These are phyloP conservation scores for Potamarius usumacintae DNA, from an alignment of 2,113 vertebrate genomes.

Conservation along the genomic window DNA sequence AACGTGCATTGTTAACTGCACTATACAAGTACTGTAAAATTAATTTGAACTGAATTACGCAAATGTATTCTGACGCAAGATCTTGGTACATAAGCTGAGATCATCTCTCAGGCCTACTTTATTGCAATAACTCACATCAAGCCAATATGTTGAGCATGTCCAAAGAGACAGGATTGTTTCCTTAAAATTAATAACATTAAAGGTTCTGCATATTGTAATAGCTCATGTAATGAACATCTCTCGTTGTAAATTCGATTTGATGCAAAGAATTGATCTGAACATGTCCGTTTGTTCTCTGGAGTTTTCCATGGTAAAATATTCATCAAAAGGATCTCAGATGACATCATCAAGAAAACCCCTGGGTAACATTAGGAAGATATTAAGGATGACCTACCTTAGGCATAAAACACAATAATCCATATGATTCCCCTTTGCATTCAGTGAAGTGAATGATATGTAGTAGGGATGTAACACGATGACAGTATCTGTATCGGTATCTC, in stretches of 20 bases:
- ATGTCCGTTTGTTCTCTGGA: constrained; percentile 24
- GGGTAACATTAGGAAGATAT: constrained; percentile 53
- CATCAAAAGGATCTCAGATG: constrained; percentile 48
- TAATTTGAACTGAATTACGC: neutral
- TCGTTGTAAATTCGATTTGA: constrained; percentile 17
- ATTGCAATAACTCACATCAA: neutral
- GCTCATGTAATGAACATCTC: constrained; percentile 51
- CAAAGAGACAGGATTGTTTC: constrained; percentile 38
- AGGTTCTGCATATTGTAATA: constrained; percentile 8
- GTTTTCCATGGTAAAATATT: constrained; percentile 18
- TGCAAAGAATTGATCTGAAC: constrained; percentile 28
- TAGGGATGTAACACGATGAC: neutral
- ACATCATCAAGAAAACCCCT: constrained; percentile 49
- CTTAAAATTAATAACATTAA: constrained; percentile 44
- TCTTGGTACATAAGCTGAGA: constrained; percentile 25
- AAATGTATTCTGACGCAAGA: constrained; percentile 30
- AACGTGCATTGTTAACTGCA: neutral
- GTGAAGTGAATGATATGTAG: constrained; percentile 26
- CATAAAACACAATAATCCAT: constrained; percentile 41
- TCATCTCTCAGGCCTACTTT: constrained; percentile 25
- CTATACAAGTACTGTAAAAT: no score
- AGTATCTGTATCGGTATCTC: neutral
- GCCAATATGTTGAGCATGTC: constrained; percentile 14
- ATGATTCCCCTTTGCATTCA: constrained; percentile 41
- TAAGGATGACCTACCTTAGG: constrained; percentile 50